A percentile compares a stretch with the other conserved stretches of the same genome.
Conservation (phyloP, 2,113 vertebrate species). For the Tachuris rubrigastra region DNA sequence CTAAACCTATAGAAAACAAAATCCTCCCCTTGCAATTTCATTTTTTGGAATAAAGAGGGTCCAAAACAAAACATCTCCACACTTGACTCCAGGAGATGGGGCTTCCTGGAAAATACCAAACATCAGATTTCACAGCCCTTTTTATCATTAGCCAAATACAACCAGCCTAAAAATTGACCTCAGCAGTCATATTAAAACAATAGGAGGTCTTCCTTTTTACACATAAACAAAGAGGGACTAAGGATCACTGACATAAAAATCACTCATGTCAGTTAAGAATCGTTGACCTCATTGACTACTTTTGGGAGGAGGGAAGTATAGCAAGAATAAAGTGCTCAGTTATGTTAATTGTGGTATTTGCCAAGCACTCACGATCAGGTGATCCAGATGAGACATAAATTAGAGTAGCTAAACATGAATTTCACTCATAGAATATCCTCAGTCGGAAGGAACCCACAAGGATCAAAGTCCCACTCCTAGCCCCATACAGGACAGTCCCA, state of each 20-base stretch:
- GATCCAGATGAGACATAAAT: neutral
- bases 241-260: neutral
- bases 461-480: neutral
- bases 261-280: neutral
- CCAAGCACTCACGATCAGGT: neutral
- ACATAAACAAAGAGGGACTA: neutral
- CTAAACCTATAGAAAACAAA: neutral
- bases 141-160: neutral
- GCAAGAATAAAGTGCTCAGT: neutral
- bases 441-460: neutral
- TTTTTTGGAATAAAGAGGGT: neutral
- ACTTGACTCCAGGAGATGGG: neutral
- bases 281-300: neutral
- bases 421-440: neutral
- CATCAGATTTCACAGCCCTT: neutral
- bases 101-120: neutral
- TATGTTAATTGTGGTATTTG: neutral
- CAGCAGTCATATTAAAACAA: neutral
- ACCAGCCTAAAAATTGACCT: neutral
- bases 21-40: neutral
- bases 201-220: neutral
- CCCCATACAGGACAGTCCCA: neutral
- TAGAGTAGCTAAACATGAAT: neutral
- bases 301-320: neutral
- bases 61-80: neutral